Base-by-base conservation (phyloP, 2,113 vertebrate genomes). In the Istiophorus platypterus region DNA sequence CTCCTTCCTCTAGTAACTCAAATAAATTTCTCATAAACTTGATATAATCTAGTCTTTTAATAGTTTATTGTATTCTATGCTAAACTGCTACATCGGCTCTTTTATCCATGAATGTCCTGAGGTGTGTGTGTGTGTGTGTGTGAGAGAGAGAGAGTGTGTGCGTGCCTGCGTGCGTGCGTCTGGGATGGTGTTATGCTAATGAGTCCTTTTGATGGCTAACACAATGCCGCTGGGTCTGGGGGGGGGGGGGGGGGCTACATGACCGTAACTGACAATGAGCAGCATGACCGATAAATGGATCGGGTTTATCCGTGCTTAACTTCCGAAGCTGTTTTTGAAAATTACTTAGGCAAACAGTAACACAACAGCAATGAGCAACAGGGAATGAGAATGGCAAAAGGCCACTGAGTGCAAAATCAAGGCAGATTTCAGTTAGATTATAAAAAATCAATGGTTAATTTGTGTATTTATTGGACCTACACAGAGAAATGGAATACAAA, bases 131-230 rank as follows among this genome's bases (percentile, higher is more conserved):
- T 6, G 31, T 34, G 37, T 39, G 37, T 57, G 78, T 63, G 62
- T 77, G n/a, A n/a, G n/a, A n/a, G n/a, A n/a, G n/a, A n/a, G n/a
- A n/a, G n/a, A n/a, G 76, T 59, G 65, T 51, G 62, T 31, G 51
- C 31, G 31, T 6, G 31, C 6, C 7, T 39, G 37, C 51, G 78
- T 63, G 62, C 73, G 26, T 22, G 37, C 77, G 62, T 73, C 22
- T 15, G 37, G 59, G 71, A 58, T 51, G 42, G 45, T 72, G 58
- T 76, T 80, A 82, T 80, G 82, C 57, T 86, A 86, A 89, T 82
- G 62, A 59, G 24, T 39, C 56, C 56, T 76, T 59, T 68, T 42
- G n/a, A 62, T 79, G 57, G 78, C 81, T 84, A 74, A 80, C 58
- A 49, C 31, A 56, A 3, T 74, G 78, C 64, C 73, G 49, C 34